A percentile compares a stretch with the other conserved stretches of the same genome.
phyloP scores from a whole-genome alignment of 2,113 vertebrate genomes.

The Cyprinodon tularosa region DNA sequence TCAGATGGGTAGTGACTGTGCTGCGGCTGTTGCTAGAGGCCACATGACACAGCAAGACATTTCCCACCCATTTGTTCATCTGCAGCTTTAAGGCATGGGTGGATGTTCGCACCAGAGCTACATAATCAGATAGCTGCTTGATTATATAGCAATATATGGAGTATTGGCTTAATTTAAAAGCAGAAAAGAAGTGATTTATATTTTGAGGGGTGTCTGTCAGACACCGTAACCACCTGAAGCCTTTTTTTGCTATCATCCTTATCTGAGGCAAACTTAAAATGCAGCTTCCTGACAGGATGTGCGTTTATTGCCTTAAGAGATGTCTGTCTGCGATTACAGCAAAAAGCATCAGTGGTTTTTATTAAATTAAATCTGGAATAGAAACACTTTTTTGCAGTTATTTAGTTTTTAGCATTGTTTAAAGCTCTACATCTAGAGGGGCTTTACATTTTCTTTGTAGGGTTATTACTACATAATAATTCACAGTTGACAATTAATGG shows the following conservation, averaged over 20 bases:
- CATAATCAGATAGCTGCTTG: neutral
- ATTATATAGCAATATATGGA: neutral
- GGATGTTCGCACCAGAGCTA: neutral
- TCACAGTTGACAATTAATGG: neutral
- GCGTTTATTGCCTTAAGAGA: neutral
- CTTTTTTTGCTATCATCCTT: neutral
- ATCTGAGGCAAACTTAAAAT: neutral
- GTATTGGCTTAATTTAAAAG: neutral
- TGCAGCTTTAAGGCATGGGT: conserved; percentile 2
- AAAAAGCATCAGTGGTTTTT: too few relatives aligned
- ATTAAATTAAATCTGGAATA: too few relatives aligned
- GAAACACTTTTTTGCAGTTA: too few relatives aligned
- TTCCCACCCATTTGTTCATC: conserved; percentile 53
- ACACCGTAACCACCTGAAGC: neutral
- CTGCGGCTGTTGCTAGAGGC: conserved; percentile 36
- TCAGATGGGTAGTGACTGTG: conserved; percentile 1
- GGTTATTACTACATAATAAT: too few relatives aligned
- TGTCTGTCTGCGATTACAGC: too few relatives aligned
- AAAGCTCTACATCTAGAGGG: too few relatives aligned
- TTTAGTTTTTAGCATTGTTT: too few relatives aligned
- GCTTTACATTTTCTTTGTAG: too few relatives aligned
- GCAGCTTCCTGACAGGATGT: neutral
- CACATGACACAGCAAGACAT: conserved; percentile 35
- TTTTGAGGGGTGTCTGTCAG: neutral
- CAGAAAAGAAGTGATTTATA: too few relatives aligned